A percentile compares a stretch with the other conserved stretches of the same genome.
These are phyloP conservation scores for Thryonomys swinderianus DNA, from an alignment of 2,113 vertebrate species.

Conservation along the genomic window DNA sequence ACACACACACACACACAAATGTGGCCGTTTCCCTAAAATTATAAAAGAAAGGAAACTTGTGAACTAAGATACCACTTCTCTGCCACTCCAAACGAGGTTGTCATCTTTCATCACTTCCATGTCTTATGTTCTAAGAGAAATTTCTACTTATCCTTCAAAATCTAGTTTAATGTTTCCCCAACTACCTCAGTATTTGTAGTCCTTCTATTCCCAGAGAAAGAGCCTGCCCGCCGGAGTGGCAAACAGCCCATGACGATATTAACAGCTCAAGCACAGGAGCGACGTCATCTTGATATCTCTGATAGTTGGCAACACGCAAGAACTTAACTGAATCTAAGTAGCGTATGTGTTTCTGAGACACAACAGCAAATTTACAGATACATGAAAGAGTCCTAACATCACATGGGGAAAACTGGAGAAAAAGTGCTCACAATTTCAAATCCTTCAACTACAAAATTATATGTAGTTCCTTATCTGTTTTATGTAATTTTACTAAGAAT, in stretches of 20 bases:
- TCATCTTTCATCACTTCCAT: background rate
- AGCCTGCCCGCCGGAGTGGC: background rate
- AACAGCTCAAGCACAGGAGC: background rate
- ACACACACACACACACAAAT: background rate
- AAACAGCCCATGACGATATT: background rate
- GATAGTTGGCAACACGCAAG: background rate
- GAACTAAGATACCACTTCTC: background rate
- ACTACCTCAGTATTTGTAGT: background rate
- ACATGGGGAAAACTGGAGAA: background rate
- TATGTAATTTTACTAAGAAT: background rate
- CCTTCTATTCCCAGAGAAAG: background rate
- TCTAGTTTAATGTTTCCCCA: background rate
- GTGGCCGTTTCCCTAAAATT: background rate
- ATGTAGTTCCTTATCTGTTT: background rate
- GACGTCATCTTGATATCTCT: background rate
- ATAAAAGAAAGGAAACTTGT: background rate
- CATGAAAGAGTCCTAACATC: conserved; percentile 11
- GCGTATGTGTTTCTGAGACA: background rate
- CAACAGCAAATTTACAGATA: background rate
- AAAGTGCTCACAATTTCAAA: background rate
- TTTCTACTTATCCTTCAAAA: background rate
- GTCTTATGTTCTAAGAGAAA: conserved; percentile 17
- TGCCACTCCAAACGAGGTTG: conserved; percentile 9
- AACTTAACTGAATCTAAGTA: conserved; percentile 13
- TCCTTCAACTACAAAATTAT: background rate